A percentile compares a stretch with the other conserved stretches of the same genome.
Evolutionary conservation across 2,888 invertebrate genomes (phyloP).

Genomic region (Clunio marinus): DNA sequence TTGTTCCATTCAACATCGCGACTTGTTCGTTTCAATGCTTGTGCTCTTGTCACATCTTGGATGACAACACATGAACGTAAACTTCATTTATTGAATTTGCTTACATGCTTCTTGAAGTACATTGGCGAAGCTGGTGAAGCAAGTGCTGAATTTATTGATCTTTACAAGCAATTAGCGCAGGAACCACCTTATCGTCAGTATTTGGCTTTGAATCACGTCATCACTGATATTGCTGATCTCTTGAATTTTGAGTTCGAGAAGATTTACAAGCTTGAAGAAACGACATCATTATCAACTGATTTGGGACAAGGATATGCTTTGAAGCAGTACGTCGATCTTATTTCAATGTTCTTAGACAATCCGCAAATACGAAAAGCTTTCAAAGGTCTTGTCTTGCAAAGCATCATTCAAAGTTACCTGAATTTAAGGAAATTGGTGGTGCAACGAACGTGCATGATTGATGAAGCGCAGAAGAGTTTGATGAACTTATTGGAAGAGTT

Average conservation of each 20-base stretch:
- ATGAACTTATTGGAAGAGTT: slow-evolving; percentile 90
- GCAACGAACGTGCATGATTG: slow-evolving; percentile 89
- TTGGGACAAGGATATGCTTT: slow-evolving; percentile 90
- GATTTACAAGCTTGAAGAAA: slow-evolving; percentile 83
- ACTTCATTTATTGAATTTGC: slow-evolving; percentile 72
- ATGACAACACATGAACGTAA: slow-evolving; percentile 63
- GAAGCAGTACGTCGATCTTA: slow-evolving; percentile 81
- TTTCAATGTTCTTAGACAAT: slow-evolving; percentile 84
- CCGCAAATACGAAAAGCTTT: slow-evolving; percentile 82
- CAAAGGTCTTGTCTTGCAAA: slow-evolving; percentile 72
- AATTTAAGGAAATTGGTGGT: slow-evolving; percentile 85
- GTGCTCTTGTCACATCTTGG: slow-evolving; percentile 80
- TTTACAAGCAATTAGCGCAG: slow-evolving; percentile 79
- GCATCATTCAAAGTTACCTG: slow-evolving; percentile 78
- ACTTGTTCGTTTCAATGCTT: slow-evolving; percentile 82
- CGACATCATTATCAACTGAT: slow-evolving; percentile 88
- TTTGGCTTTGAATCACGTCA: slow-evolving; percentile 79
- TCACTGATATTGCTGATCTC: slow-evolving; percentile 77
- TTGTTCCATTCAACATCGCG: slow-evolving; percentile 89
- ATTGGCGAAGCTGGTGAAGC: slow-evolving; percentile 85
- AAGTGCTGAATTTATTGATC: slow-evolving; percentile 81
- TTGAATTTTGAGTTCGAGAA: slow-evolving; percentile 85
- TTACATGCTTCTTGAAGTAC: slow-evolving; percentile 84
- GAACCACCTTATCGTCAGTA: slow-evolving; percentile 92
- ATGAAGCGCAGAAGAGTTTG: slow-evolving; percentile 93